Conservation (phyloP, 2,113 vertebrate species). For the Mesoclemmys tuberculata region DNA sequence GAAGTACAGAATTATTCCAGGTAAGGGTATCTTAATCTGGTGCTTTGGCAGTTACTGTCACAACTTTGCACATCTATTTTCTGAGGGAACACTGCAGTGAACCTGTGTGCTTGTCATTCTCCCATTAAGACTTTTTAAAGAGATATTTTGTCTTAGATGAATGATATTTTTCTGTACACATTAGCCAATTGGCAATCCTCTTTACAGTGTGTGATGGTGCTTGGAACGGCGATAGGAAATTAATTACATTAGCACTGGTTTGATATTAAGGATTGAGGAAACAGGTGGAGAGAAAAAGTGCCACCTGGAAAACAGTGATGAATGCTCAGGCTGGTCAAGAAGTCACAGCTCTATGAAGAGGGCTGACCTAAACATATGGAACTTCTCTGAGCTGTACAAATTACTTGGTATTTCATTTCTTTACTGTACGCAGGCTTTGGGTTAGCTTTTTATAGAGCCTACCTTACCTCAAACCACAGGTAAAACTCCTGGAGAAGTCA, state of each 20-base stretch:
- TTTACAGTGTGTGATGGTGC: constrained; percentile 20
- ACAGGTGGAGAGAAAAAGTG: constrained; percentile 40
- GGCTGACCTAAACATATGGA: not conserved
- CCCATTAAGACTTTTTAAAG: not conserved
- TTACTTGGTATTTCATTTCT: constrained; percentile 38
- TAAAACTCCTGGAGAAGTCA: not conserved
- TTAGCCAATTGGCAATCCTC: not conserved
- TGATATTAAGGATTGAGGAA: constrained; percentile 19
- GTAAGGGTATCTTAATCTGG: not conserved
- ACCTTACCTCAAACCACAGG: not conserved
- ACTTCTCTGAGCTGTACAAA: constrained; percentile 19
- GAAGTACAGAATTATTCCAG: fast-evolving
- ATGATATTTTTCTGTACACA: not conserved
- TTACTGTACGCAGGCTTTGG: not conserved
- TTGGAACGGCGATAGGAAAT: constrained; percentile 40
- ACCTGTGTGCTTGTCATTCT: not conserved
- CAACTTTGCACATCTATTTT: not conserved
- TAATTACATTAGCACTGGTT: constrained; percentile 40
- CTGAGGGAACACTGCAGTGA: not conserved
- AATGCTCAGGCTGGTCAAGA: constrained; percentile 9
- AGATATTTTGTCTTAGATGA: fast-evolving
- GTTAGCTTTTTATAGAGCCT: not conserved
- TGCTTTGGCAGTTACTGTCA: not conserved
- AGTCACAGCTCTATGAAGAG: constrained; percentile 21
- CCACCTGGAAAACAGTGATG: constrained; percentile 48